phyloP scores from a whole-genome alignment of 2,888 invertebrate species.

The Nipponacmea schrenckii region DNA sequence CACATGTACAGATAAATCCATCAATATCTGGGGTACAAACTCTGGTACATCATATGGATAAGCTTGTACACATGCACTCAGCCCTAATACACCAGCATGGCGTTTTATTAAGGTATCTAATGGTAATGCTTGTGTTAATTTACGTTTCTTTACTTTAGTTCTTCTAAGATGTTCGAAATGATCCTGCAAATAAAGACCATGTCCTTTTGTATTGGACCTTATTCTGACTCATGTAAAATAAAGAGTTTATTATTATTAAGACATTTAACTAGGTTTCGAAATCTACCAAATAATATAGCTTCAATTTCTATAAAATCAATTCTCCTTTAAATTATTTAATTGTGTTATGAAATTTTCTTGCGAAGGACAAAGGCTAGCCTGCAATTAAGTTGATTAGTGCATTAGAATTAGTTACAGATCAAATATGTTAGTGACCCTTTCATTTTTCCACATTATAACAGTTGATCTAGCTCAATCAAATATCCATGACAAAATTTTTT shows the following conservation, averaged over 20 bases:
- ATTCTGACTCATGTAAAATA: too few species aligned
- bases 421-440: too few species aligned
- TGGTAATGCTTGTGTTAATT: constrained; percentile 34
- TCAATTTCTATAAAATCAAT: neutral
- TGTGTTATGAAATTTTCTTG: neutral
- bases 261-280: neutral
- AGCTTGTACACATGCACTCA: constrained; percentile 87
- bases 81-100: constrained; percentile 87
- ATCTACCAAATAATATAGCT: too few species aligned
- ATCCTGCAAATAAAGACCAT: constrained; percentile 69
- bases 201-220: too few species aligned
- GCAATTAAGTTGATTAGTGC: neutral
- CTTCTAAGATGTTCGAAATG: constrained; percentile 71
- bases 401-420: neutral
- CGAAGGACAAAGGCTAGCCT: neutral
- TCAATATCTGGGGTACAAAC: constrained; percentile 81
- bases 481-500: too few species aligned
- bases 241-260: too few species aligned
- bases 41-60: constrained; percentile 88
- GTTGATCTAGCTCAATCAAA: too few species aligned
- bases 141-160: constrained; percentile 53
- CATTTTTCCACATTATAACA: too few species aligned
- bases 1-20: constrained; percentile 81
- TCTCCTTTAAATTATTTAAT: neutral
- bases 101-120: constrained; percentile 62